Base-by-base conservation (phyloP, 2,888 invertebrate genomes). In the Parnassius smintheus region DNA sequence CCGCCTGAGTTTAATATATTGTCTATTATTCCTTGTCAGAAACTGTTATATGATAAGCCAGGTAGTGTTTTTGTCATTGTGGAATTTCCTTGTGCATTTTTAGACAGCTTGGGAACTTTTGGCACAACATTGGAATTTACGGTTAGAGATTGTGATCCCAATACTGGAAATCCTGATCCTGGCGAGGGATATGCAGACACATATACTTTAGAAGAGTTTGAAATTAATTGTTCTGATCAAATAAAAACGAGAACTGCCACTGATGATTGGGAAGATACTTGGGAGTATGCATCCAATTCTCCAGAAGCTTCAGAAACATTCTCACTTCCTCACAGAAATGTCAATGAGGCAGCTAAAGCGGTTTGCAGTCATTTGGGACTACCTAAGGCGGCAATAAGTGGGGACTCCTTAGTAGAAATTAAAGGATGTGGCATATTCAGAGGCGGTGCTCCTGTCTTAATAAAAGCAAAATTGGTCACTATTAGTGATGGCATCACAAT, bases 171-270 rank as follows among this genome's bases (percentile, higher is more conserved):
- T 55, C 97, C 99, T 0, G 98, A 98, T 71, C 96, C 97, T 2
- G 98, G 98, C n/a, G 98, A 99, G 73, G 95, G 98, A 8, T 99
- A 99, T 75, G 96, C 96, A 62, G 99, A 99, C 80, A 98, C 98
- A 66, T 99, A 99, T 80, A 96, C 96, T 80, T 82, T 99, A 62
- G 99, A 99, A 88, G 98, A 99, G 70, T 88, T 91, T 18, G 86
- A 88, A 41, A 85, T 91, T 69, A 84, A 82, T 9, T 86, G 85
- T 54, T 72, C 86, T 0, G 91, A 91, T 68, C 91, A 91, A 66
- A 84, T 91, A 1, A 71, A 88, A 18, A 80, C 85, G 0, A 71
- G 85, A 52, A 78, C 78, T 0, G 85, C 80, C 0, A 71, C 76
- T 0, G 88, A 88, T 2, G 88, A 90, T 42, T 91, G 88, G 81